Percentiles rank a stretch among this genome's conserved stretches.
Evolutionary conservation across 1,140 invertebrate genomes (phyloP).

Genomic region (Zeugodacus cucurbitae): DNA sequence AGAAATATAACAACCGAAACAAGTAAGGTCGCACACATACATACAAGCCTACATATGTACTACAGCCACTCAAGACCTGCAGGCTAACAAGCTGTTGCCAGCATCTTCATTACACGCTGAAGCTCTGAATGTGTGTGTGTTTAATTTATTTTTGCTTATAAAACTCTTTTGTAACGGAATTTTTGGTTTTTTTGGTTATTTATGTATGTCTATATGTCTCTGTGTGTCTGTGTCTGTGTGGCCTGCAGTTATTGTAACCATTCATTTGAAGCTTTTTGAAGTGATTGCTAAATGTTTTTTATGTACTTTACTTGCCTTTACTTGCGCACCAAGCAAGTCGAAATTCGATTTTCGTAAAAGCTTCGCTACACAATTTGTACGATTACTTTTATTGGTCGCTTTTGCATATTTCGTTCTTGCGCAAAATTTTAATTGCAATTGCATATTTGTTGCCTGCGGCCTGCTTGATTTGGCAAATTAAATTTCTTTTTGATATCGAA

Average conservation of each 20-base stretch:
- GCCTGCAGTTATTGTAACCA: not conserved
- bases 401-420: not conserved
- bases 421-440: slow-evolving; percentile 21
- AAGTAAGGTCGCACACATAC: not conserved
- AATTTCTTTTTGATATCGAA: not conserved
- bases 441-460: not conserved
- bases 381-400: not conserved
- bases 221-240: not conserved
- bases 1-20: slow-evolving; percentile 14
- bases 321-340: not conserved
- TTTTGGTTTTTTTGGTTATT: not conserved
- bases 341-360: slow-evolving; percentile 6
- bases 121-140: not conserved
- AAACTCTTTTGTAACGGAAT: not conserved
- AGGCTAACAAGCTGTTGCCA: not conserved
- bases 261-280: not conserved
- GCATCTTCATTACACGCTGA: slow-evolving; percentile 11
- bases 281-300: not conserved
- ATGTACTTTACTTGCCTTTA: not conserved
- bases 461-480: not conserved
- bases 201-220: not conserved
- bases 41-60: not conserved
- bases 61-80: not conserved
- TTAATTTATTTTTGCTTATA: not conserved
- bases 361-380: not conserved